phyloP scores from a whole-genome alignment of 2,888 invertebrate genomes.

The Parascotia fuliginaria region DNA sequence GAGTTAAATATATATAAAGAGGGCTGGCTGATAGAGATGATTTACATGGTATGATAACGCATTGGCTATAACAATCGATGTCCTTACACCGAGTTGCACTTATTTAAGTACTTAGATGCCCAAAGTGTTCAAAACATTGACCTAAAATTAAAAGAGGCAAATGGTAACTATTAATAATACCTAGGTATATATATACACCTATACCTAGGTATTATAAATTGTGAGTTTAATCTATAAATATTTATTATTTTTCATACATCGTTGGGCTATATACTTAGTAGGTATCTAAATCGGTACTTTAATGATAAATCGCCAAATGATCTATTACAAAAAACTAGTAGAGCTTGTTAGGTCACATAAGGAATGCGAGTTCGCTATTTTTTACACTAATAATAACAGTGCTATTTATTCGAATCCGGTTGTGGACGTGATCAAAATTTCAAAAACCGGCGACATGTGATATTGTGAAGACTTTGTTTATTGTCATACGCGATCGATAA shows the following conservation, averaged over 20 bases:
- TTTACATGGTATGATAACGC: too few species aligned
- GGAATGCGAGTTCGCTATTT: slow-evolving; percentile 62
- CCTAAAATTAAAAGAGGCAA: too few species aligned
- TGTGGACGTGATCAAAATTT: slow-evolving; percentile 44
- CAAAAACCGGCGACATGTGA: slow-evolving; percentile 33
- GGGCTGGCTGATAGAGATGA: too few species aligned
- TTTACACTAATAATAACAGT: slow-evolving; percentile 41
- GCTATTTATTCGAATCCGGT: slow-evolving; percentile 53
- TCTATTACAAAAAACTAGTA: slow-evolving; percentile 63
- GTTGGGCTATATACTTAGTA: slow-evolving; percentile 13
- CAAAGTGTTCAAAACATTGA: too few species aligned
- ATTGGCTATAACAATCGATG: too few species aligned
- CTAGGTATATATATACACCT: too few species aligned
- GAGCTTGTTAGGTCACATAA: slow-evolving; percentile 62
- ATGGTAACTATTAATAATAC: too few species aligned
- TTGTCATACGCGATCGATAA: slow-evolving; percentile 51
- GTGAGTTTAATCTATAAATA: too few species aligned
- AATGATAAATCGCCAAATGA: slow-evolving; percentile 34
- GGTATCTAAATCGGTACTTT: too few species aligned
- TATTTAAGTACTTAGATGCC: too few species aligned
- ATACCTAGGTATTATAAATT: too few species aligned
- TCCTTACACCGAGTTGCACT: too few species aligned
- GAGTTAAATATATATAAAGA: neutral
- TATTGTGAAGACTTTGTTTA: slow-evolving; percentile 31
- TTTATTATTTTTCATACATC: neutral